Evolutionary conservation across 92 coral and sea anemone genomes (phyloP), one percentile per base, ranked within the genome.

Genomic region (Isaurus tuberculatus): DNA sequence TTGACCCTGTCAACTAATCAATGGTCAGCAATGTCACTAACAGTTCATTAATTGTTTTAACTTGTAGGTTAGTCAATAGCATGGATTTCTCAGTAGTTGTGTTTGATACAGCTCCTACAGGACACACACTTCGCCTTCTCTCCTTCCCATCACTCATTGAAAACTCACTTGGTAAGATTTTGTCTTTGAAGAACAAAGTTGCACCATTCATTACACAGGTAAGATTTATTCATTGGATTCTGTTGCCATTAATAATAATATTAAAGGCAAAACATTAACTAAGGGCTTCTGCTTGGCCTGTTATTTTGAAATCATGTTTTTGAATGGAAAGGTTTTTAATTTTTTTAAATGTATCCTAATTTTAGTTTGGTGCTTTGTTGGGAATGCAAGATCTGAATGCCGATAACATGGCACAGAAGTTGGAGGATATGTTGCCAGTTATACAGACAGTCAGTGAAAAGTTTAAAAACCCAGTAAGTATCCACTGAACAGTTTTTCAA

Each of bases 41-140:
- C 11, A 40, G 11, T 40, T 40, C 11, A 40, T 40, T n/a, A n/a
- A n/a, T n/a, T n/a, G n/a, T n/a, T n/a, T n/a, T 9, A 46, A 46
- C 53, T 46, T 46, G 16, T 46, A 3, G 99, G 86, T 82, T 97
- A 84, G 99, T 97, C 42, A 97, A 92, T 85, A 86, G 91, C 61
- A 97, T 97, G 99, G 99, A 97, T 65, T 97, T 97, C 81, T 91
- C 96, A 49, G 97, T 93, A 19, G 99, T 97, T 4, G 96, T 97
- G 60, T 97, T 97, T 89, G 99, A 97, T 75, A 97, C 99, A 42
- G 99, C 99, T 1, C 99, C 99, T 22, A 97, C 99, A 53, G 99
- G 99, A 5, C 99, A 97, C 80, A 97, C 99, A 0, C 92, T 97
- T 27, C 86, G 99, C 65, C 90, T 97, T 65, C 89, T 97, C 34